These are phyloP conservation scores for Cephus runcator DNA, from an alignment of 2,888 invertebrate species.

Conservation along the genomic window DNA sequence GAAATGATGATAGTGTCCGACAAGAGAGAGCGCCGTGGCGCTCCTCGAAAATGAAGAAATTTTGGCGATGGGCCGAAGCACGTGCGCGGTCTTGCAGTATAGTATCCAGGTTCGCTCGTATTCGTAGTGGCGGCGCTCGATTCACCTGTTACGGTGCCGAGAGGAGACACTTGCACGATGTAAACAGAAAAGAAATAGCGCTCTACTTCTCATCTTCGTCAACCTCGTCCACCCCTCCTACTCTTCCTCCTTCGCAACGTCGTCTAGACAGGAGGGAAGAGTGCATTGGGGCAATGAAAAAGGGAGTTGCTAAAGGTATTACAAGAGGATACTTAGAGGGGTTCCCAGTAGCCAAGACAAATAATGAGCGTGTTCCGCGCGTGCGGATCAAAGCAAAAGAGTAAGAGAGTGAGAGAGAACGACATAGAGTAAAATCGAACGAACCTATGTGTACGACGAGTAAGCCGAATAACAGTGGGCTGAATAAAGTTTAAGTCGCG, in stretches of 20 bases:
- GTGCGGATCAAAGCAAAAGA: slow-evolving; percentile 9
- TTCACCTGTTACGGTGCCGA: slow-evolving; percentile 20
- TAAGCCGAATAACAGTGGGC: slow-evolving; percentile 9
- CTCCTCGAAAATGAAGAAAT: not conserved
- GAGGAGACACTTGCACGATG: slow-evolving; percentile 10
- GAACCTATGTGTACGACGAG: too few relatives aligned
- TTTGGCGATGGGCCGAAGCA: not conserved
- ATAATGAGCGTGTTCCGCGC: slow-evolving; percentile 10
- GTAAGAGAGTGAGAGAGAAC: slow-evolving; percentile 13
- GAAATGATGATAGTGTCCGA: too few relatives aligned
- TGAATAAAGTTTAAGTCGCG: slow-evolving; percentile 19
- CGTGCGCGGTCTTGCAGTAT: not conserved
- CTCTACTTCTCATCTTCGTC: too few relatives aligned
- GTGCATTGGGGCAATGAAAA: not conserved
- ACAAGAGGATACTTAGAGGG: too few relatives aligned
- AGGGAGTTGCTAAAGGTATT: too few relatives aligned
- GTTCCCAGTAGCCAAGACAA: slow-evolving; percentile 1
- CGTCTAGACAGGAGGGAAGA: not conserved
- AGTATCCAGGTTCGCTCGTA: not conserved
- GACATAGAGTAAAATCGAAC: slow-evolving; percentile 1
- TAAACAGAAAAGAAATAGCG: slow-evolving; percentile 7
- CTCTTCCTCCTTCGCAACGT: not conserved
- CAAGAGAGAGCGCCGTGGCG: too few relatives aligned
- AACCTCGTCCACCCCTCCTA: too few relatives aligned
- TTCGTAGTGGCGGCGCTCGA: slow-evolving; percentile 10